phyloP scores from a whole-genome alignment of 2,888 invertebrate genomes.

The Apodemia mormo region DNA sequence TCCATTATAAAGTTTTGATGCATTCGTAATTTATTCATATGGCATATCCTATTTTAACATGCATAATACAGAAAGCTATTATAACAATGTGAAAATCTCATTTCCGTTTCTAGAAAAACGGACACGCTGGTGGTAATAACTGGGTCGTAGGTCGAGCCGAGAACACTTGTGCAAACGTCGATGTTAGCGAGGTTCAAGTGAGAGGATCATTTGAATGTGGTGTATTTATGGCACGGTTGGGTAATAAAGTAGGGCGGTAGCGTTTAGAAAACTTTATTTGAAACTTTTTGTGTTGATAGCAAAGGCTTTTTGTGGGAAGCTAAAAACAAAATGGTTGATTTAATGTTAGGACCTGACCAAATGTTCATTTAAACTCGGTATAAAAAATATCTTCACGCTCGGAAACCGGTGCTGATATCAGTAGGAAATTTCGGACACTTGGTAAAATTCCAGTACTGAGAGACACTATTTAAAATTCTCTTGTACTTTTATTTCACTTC shows the following conservation, averaged over 20 bases:
- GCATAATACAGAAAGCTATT: slow-evolving; percentile 70
- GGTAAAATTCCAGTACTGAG: too few relatives aligned
- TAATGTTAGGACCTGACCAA: not conserved
- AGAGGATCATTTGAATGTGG: slow-evolving; percentile 17
- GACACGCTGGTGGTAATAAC: slow-evolving; percentile 46
- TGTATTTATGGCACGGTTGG: not conserved
- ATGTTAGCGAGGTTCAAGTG: slow-evolving; percentile 13
- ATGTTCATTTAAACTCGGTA: too few relatives aligned
- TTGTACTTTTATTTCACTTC: too few relatives aligned
- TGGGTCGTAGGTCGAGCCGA: slow-evolving; percentile 55
- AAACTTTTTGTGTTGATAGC: not conserved
- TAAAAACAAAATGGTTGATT: not conserved
- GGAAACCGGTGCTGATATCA: too few relatives aligned
- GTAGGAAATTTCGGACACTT: too few relatives aligned
- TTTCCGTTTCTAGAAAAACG: slow-evolving; percentile 73
- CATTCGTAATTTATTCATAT: not conserved
- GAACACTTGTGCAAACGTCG: slow-evolving; percentile 23
- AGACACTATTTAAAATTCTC: too few relatives aligned
- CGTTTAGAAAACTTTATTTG: not conserved
- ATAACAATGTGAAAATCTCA: slow-evolving; percentile 76
- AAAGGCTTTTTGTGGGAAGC: not conserved
- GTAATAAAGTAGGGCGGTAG: slow-evolving; percentile 4
- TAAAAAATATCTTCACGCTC: too few relatives aligned
- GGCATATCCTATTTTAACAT: slow-evolving; percentile 29
- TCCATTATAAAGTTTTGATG: too few relatives aligned